A percentile compares a stretch with the other conserved stretches of the same genome.
Evolutionary conservation across 2,113 vertebrate genomes (phyloP).

Genomic region (Heterotis niloticus): DNA sequence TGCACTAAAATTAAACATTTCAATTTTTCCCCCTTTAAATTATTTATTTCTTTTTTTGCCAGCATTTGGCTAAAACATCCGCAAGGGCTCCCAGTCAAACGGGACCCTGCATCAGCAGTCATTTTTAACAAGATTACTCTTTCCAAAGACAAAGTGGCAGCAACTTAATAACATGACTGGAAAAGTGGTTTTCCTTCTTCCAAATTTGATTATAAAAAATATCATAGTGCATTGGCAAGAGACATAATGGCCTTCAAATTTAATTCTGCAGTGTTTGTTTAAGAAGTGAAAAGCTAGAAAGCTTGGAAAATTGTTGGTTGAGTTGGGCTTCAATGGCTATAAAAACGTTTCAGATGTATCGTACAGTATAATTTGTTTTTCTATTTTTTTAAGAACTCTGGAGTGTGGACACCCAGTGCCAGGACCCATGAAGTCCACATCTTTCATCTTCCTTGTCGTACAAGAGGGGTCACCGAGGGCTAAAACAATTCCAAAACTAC

Average conservation of each 20-base stretch:
- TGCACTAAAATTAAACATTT: constrained; percentile 10
- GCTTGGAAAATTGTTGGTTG: constrained; percentile 27
- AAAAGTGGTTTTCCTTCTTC: constrained; percentile 41
- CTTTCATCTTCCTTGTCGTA: too few species aligned
- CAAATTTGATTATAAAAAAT: constrained; percentile 45
- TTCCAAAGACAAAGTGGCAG: constrained; percentile 44
- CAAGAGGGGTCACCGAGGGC: constrained; percentile 4
- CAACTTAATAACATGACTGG: constrained; percentile 43
- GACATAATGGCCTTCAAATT: constrained; percentile 43
- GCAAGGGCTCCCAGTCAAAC: constrained; percentile 6
- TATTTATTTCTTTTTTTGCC: not conserved
- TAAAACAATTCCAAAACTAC: constrained; percentile 25
- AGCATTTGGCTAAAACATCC: not conserved
- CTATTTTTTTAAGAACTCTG: not conserved
- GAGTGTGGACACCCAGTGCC: constrained; percentile 1
- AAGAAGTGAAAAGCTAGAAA: constrained; percentile 31
- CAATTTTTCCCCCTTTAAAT: too few species aligned
- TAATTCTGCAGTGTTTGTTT: constrained; percentile 46
- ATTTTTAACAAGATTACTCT: constrained; percentile 35
- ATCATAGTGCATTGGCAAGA: constrained; percentile 44
- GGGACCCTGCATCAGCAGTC: constrained; percentile 15
- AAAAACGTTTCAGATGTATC: not conserved
- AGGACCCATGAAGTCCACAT: too few species aligned
- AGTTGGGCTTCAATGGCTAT: constrained; percentile 35
- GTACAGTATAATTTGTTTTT: not conserved